Percentiles rank a stretch among this genome's conserved stretches.
Conservation (phyloP, 2,797 vertebrate genomes). For the Anomalospiza imberbis region DNA sequence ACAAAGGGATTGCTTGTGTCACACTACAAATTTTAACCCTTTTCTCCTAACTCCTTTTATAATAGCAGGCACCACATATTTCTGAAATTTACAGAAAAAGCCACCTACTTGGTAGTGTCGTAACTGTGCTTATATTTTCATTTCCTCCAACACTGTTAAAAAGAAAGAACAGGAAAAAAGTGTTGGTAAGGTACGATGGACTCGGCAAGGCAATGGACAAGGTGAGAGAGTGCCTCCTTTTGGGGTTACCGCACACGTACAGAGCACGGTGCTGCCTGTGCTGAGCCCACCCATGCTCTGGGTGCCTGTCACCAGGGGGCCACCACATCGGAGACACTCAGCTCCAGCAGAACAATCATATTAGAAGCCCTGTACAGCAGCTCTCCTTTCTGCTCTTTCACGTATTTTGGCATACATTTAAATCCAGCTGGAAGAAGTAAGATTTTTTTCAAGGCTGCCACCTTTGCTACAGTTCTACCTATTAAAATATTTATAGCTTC, state of each 20-base stretch:
- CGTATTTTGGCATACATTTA: not conserved
- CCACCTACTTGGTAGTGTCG: constrained; percentile 76
- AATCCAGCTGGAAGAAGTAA: not conserved
- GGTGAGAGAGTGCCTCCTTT: constrained; percentile 35
- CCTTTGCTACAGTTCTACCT: not conserved
- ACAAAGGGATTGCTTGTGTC: not conserved
- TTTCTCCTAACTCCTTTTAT: not conserved
- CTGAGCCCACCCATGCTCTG: not conserved
- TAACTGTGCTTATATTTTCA: constrained; percentile 63
- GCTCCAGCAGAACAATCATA: not conserved
- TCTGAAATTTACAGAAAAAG: not conserved
- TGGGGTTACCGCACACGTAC: not conserved
- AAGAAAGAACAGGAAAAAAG: not conserved
- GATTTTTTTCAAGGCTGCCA: not conserved
- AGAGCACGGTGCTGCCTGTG: not conserved
- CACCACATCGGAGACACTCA: not conserved
- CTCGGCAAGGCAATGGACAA: not conserved
- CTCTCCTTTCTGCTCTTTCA: not conserved
- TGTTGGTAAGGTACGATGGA: not conserved
- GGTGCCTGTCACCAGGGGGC: not conserved
- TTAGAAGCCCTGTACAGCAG: not conserved
- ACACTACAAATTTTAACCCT: not conserved
- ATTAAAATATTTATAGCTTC: not conserved
- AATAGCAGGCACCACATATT: not conserved
- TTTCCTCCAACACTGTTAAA: constrained; percentile 72